Conservation (phyloP, 2,113 vertebrate species). For the Pterocles burchelli region DNA sequence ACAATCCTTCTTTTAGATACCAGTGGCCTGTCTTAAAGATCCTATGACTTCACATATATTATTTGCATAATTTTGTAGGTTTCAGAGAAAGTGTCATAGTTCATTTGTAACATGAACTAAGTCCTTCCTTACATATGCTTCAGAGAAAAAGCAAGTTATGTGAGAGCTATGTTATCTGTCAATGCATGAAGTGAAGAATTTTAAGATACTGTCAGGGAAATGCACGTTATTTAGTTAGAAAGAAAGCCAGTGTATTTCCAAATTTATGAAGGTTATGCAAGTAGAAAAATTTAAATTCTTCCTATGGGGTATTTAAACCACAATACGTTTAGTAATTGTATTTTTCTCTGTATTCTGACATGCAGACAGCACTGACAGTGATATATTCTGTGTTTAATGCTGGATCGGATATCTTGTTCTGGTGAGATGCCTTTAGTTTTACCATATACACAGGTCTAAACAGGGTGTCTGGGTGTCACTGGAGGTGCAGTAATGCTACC, state of each 20-base stretch:
- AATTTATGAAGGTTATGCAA: not conserved
- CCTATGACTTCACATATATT: not conserved
- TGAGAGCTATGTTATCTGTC: not conserved
- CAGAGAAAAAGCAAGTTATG: not conserved
- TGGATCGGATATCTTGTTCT: not conserved
- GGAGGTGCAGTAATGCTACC: not conserved
- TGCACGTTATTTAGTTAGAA: not conserved
- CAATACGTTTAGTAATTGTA: accelerated
- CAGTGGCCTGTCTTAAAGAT: not conserved
- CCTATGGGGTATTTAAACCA: not conserved
- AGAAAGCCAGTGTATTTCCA: not conserved
- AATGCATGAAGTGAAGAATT: not conserved
- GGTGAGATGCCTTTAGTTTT: not conserved
- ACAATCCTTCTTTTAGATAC: not conserved
- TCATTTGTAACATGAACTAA: not conserved
- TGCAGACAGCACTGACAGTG: not conserved
- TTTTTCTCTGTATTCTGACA: not conserved
- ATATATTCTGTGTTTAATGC: not conserved
- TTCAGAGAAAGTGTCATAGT: not conserved
- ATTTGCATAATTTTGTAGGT: not conserved
- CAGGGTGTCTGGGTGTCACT: not conserved
- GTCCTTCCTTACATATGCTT: not conserved
- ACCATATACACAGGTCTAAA: not conserved
- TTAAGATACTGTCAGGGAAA: not conserved
- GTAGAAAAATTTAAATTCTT: not conserved